A percentile compares a stretch with the other conserved stretches of the same genome.
phyloP scores from a whole-genome alignment of 2,113 vertebrate genomes.

The Peucedramus taeniatus region DNA sequence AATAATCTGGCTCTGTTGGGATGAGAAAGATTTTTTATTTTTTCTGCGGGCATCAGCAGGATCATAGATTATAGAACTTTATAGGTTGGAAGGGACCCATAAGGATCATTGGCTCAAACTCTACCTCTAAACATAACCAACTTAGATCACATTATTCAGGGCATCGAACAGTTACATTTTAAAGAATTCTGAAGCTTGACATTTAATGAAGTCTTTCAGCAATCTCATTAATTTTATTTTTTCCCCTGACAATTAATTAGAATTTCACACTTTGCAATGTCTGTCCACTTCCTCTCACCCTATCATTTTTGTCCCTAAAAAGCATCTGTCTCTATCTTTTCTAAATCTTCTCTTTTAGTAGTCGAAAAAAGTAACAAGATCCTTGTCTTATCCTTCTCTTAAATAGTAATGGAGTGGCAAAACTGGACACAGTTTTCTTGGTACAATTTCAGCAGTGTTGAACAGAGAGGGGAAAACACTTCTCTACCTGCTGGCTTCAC shows the following conservation, averaged over 20 bases:
- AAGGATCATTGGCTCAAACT: neutral
- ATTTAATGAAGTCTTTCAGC: neutral
- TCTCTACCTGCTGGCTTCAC: neutral
- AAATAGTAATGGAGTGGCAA: neutral
- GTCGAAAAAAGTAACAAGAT: neutral
- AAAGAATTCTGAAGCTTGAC: neutral
- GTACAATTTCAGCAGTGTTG: neutral
- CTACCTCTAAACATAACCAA: neutral
- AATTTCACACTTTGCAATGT: neutral
- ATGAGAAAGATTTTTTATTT: neutral
- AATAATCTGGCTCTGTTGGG: neutral
- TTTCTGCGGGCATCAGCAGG: neutral
- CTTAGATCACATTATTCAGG: neutral
- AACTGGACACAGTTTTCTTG: neutral
- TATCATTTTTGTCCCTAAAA: neutral
- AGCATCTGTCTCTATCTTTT: neutral
- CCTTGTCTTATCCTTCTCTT: neutral
- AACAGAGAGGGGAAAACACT: neutral
- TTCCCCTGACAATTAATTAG: neutral
- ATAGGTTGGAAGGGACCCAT: neutral
- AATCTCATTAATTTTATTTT: neutral
- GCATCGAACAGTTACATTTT: neutral
- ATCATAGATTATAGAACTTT: neutral
- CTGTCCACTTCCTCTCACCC: neutral
- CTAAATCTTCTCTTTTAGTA: neutral